Evolutionary conservation across 2,113 vertebrate genomes (phyloP), one percentile per base, ranked within the genome.

Genomic region (Esox niger): DNA sequence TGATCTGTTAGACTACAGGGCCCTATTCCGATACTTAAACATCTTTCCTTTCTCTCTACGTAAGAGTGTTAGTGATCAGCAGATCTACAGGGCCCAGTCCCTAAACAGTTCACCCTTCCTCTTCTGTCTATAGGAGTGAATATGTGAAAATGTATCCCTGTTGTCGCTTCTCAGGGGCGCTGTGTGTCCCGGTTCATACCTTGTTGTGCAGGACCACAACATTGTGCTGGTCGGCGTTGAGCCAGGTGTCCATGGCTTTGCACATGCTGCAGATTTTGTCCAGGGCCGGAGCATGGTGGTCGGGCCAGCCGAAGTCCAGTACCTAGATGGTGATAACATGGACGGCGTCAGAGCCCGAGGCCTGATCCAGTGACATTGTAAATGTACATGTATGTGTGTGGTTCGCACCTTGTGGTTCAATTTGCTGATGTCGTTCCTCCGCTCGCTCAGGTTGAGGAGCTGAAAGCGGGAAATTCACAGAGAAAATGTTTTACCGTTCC

Each of bases 191-290:
- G 13, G 1, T 15, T 6, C 87, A 82, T 66, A 99, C 96, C 94
- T 96, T 98, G 88, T 97, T 98, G 85, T 98, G 96, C 0, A 99
- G 88, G 7, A 98, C 95, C 11, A 98, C 94, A 0, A 99, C 95
- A 0, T 98, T 96, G 82, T 91, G 94, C 0, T 89, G 49, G 0
- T 94, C 94, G 0, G 94, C 88, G 0, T 91, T 96, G 66, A 99
- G 94, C 95, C 97, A 99, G 0, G 93, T 96, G 89, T 98, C 97
- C 91, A 98, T 95, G 68, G 97, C 94, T 78, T 99, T 99, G 84
- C 97, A 99, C 86, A 99, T 94, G 74, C 95, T 98, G 90, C 97
- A 99, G 82, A 99, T 96, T 85, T 96, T 97, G 82, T 99, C 96
- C 85, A 98, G 90, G 0, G 97, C 94, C 0, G 97, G 97, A 0